Evolutionary conservation across 2,797 vertebrate species (phyloP), one percentile per base, ranked within the genome.

Genomic region (Trachops cirrhosus): DNA sequence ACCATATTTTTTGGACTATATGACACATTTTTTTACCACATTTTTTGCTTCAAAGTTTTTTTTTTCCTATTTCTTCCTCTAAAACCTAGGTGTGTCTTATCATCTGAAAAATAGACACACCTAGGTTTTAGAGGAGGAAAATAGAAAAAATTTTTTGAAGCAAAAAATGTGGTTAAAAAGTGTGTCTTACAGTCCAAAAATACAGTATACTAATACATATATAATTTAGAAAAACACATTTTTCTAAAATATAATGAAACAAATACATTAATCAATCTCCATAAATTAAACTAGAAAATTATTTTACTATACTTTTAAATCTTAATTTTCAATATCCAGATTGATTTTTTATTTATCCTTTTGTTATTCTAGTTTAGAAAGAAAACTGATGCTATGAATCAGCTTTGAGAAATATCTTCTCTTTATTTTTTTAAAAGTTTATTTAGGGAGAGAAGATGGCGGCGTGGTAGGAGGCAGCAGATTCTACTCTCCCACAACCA

Each of bases 211-310:
- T 71, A 90, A 39, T 12, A 75, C 26, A 80, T 19, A 54, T 14
- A 34, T 70, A 86, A 75, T 93, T 26, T 32, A 70, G 11, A 64
- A 87, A 64, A 62, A 1, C 1, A 73, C 1, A 75, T 64, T 84
- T 96, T 93, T 91, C 29, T 80, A 32, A 95, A 95, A 62, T 77
- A 70, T 71, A 83, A 52, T 62, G 19, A 92, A 87, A n/a, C 29
- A 80, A 64, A 75, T 0, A 1, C 39, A 77, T 24, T 85, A 19
- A 67, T 82, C 15, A 67, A 80, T 0, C 21, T 92, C 62, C 24
- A 90, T 22, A 91, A 82, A 46, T 44, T 74, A 89, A 75, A 86
- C 7, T 50, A 39, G 26, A 34, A 93, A 68, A 71, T 2, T 34
- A 3, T 54, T 68, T 90, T 24, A 16, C 5, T 62, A 12, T 64